Percentiles rank a stretch among this genome's conserved stretches.
These are phyloP conservation scores for Netelia virgata DNA, from an alignment of 2,888 invertebrate species.

Conservation along the genomic window DNA sequence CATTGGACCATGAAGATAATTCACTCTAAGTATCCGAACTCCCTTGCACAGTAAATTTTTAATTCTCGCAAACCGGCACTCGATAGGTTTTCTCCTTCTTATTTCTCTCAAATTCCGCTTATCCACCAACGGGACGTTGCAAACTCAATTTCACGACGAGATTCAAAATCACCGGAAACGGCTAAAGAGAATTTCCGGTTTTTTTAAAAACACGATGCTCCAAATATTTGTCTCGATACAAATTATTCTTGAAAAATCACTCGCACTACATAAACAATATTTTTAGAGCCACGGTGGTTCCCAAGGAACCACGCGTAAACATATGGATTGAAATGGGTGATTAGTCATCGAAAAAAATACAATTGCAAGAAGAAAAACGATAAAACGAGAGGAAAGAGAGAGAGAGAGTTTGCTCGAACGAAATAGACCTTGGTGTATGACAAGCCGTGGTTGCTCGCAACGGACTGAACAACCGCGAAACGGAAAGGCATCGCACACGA, in stretches of 20 bases:
- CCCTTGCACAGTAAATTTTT: constrained; percentile 16
- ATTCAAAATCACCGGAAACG: constrained; percentile 4
- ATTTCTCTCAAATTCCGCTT: neutral
- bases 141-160: neutral
- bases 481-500: constrained; percentile 73
- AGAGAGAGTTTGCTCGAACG: neutral
- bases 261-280: neutral
- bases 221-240: no score
- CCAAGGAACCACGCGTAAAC: neutral
- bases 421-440: constrained; percentile 56
- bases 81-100: neutral
- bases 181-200: constrained; percentile 1
- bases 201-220: neutral
- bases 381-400: neutral
- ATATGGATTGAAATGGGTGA: neutral
- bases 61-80: neutral
- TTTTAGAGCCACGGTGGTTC: neutral
- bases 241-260: no score
- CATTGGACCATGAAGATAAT: constrained; percentile 51
- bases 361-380: constrained; percentile 7
- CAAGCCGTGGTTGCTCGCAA: constrained; percentile 62
- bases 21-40: constrained; percentile 34
- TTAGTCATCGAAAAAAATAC: neutral
- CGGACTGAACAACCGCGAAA: constrained; percentile 66
- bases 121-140: neutral